Evolutionary conservation across 64 coral and sea anemone genomes (phyloP).

Genomic region (Pachyseris speciosa): DNA sequence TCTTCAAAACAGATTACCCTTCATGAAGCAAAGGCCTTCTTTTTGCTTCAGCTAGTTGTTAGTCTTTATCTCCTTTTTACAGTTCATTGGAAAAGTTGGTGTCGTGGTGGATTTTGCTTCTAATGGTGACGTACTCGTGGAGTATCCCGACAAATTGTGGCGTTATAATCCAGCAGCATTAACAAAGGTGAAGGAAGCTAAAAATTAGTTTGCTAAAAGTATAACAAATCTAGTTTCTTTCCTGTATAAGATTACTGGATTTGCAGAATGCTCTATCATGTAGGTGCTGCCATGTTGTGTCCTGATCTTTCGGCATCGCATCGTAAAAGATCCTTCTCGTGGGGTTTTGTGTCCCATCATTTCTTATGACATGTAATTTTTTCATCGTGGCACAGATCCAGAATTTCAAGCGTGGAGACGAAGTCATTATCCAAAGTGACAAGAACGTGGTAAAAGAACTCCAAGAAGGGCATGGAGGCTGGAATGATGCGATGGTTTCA

Average conservation of each 20-base stretch:
- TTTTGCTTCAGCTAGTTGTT: no score
- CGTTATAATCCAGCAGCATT: slow-evolving; percentile 42
- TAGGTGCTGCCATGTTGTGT: no score
- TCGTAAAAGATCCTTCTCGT: no score
- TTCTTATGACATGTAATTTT: no score
- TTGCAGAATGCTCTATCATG: no score
- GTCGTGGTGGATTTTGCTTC: slow-evolving; percentile 37
- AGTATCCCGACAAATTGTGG: slow-evolving; percentile 39
- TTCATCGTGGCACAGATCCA: slow-evolving; percentile 10
- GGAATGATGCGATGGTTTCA: slow-evolving; percentile 54
- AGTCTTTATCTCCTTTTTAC: not conserved
- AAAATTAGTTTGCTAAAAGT: no score
- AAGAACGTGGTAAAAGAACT: slow-evolving; percentile 51
- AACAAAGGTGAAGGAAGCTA: slow-evolving; percentile 45
- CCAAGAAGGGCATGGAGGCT: slow-evolving; percentile 66
- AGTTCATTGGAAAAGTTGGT: slow-evolving; percentile 62
- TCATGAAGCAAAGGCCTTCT: no score
- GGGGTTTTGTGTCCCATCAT: no score
- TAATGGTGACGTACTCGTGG: slow-evolving; percentile 60
- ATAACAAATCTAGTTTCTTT: no score
- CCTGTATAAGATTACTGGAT: no score
- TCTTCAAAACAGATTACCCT: no score
- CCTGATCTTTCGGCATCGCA: no score
- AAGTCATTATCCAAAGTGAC: slow-evolving; percentile 41
- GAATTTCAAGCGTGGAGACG: slow-evolving; percentile 36